Evolutionary conservation across 2,797 vertebrate genomes (phyloP).

Genomic region (Gallirallus australis): DNA sequence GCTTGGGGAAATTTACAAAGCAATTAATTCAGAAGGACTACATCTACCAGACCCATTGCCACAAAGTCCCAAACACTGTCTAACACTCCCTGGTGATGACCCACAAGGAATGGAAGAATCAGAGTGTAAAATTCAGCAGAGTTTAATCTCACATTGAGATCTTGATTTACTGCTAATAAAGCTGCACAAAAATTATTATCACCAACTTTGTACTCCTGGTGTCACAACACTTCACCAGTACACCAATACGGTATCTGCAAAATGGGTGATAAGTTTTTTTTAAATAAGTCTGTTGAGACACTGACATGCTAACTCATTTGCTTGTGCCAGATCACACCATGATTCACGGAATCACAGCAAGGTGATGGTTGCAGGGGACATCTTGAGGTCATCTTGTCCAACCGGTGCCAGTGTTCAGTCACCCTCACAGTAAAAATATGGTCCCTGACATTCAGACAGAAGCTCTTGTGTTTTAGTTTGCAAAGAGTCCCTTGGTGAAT

Average conservation of each 20-base stretch:
- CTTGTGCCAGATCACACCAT: background rate
- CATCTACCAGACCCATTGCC: background rate
- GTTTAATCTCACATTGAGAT: background rate
- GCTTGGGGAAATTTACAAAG: background rate
- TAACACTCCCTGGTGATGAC: background rate
- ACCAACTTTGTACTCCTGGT: background rate
- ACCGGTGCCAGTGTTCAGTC: background rate
- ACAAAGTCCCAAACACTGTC: background rate
- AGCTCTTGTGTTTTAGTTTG: background rate
- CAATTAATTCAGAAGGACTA: background rate
- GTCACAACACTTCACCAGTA: background rate
- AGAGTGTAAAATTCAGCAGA: rapidly evolving
- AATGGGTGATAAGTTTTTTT: background rate
- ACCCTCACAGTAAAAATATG: background rate
- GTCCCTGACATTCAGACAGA: background rate
- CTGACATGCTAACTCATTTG: background rate
- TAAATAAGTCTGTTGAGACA: background rate
- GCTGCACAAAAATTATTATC: background rate
- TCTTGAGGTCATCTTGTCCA: background rate
- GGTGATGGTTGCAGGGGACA: background rate
- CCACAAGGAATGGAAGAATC: background rate
- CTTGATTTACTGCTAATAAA: background rate
- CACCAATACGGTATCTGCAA: background rate
- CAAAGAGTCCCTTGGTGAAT: background rate
- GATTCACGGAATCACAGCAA: background rate